A percentile compares a stretch with the other conserved stretches of the same genome.
Conservation (phyloP, 2,888 invertebrate species). For the Drosophila anceps region DNA sequence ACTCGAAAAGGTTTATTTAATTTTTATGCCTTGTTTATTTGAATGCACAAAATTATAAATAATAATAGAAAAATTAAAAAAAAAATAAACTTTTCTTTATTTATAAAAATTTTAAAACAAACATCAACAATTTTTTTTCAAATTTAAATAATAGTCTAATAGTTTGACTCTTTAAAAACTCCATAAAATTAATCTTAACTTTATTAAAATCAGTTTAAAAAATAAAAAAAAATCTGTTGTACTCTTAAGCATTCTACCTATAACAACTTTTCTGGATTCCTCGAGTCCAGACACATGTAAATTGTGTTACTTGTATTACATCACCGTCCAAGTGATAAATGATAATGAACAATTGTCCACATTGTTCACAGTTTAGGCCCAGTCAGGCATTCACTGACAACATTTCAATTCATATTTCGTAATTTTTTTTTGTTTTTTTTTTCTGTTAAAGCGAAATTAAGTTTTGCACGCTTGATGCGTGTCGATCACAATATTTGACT, state of each 20-base stretch:
- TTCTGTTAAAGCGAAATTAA: background rate
- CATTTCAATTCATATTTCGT: slow-evolving; percentile 7
- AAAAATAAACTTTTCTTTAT: too few species aligned
- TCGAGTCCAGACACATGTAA: background rate
- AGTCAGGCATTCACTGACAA: slow-evolving; percentile 14
- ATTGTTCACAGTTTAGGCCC: slow-evolving; percentile 25
- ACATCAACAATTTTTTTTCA: too few species aligned
- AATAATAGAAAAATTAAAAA: background rate
- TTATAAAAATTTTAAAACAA: too few species aligned
- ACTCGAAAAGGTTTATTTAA: background rate
- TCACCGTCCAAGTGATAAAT: slow-evolving; percentile 22
- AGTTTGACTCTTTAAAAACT: background rate
- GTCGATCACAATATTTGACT: background rate
- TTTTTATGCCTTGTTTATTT: background rate
- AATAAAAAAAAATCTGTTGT: background rate
- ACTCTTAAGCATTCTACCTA: background rate
- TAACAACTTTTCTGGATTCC: background rate
- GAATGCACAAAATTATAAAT: too few species aligned
- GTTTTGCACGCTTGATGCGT: slow-evolving; percentile 5
- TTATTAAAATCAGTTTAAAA: background rate
- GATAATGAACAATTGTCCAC: slow-evolving; percentile 39
- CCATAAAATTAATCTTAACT: too few species aligned
- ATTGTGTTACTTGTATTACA: slow-evolving; percentile 37
- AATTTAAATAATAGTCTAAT: too few species aligned
- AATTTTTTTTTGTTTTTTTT: background rate